A percentile compares a stretch with the other conserved stretches of the same genome.
These are phyloP conservation scores for Lateolabrax maculatus DNA, from an alignment of 2,797 vertebrate genomes.

Conservation along the genomic window DNA sequence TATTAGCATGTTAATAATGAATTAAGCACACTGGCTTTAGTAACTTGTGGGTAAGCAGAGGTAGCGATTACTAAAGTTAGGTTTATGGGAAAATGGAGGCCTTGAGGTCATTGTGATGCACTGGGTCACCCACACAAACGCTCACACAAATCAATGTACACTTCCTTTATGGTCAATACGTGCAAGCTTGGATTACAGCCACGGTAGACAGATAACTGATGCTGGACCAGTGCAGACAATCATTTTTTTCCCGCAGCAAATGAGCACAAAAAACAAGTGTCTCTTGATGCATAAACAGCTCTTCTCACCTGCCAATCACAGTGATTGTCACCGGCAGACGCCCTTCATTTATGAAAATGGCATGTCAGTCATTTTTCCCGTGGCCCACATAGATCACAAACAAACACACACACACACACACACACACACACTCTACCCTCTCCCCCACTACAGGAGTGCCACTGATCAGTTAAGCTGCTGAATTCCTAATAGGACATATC, in stretches of 20 bases:
- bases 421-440: background rate
- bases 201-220: constrained; percentile 42
- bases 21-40: constrained; percentile 46
- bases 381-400: constrained; percentile 58
- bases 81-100: constrained; percentile 52
- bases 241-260: constrained; percentile 38
- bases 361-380: constrained; percentile 61
- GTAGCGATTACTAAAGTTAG: constrained; percentile 14
- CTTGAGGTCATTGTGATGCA: constrained; percentile 50
- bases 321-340: constrained; percentile 68
- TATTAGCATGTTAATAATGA: constrained; percentile 65
- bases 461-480: constrained; percentile 69
- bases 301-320: constrained; percentile 71
- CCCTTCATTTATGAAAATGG: constrained; percentile 71
- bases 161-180: constrained; percentile 76
- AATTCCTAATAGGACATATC: constrained; percentile 76
- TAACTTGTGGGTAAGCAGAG: constrained; percentile 15
- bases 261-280: constrained; percentile 48
- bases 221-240: constrained; percentile 6
- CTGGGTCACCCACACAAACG: constrained; percentile 54
- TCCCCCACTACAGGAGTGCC: constrained; percentile 29
- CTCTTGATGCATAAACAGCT: constrained; percentile 62
- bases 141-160: constrained; percentile 72
- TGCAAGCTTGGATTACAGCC: constrained; percentile 46
- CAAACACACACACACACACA: constrained; percentile 29